Evolutionary conservation across 2,888 invertebrate species (phyloP).

Genomic region (Eremobia ochroleuca): DNA sequence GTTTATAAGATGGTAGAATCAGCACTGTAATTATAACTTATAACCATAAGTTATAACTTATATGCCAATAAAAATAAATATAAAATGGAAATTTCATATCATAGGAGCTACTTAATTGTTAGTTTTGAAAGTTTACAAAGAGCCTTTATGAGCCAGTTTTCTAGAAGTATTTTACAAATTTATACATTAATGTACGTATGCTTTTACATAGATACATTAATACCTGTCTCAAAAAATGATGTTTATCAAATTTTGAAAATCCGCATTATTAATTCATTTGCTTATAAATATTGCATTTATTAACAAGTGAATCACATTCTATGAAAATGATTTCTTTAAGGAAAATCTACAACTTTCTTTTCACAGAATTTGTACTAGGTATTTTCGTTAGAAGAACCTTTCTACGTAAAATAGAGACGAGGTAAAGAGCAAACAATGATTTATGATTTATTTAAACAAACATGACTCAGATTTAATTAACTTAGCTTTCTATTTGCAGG

Average conservation of each 20-base stretch:
- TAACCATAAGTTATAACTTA: background rate
- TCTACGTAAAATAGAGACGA: background rate
- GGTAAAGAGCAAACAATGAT: constrained; percentile 48
- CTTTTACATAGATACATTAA: too few species aligned
- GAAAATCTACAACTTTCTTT: constrained; percentile 44
- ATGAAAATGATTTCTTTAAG: constrained; percentile 1
- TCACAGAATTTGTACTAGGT: background rate
- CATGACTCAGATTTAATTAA: background rate
- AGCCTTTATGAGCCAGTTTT: background rate
- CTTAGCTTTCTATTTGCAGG: constrained; percentile 11
- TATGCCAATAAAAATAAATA: background rate
- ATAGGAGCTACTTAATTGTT: background rate
- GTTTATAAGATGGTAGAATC: constrained; percentile 2
- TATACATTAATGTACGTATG: background rate
- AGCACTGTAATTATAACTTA: background rate
- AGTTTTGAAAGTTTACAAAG: constrained; percentile 1
- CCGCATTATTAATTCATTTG: background rate
- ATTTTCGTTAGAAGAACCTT: constrained; percentile 33
- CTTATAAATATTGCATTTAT: background rate
- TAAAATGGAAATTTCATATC: constrained; percentile 1
- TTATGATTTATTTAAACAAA: constrained; percentile 12
- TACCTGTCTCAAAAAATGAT: too few species aligned
- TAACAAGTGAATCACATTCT: background rate
- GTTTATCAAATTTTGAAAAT: background rate
- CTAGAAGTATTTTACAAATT: background rate